Percentiles rank a stretch among this genome's conserved stretches.
phyloP scores from a whole-genome alignment of 1,140 invertebrate genomes.

The Rhysida immarginata region DNA sequence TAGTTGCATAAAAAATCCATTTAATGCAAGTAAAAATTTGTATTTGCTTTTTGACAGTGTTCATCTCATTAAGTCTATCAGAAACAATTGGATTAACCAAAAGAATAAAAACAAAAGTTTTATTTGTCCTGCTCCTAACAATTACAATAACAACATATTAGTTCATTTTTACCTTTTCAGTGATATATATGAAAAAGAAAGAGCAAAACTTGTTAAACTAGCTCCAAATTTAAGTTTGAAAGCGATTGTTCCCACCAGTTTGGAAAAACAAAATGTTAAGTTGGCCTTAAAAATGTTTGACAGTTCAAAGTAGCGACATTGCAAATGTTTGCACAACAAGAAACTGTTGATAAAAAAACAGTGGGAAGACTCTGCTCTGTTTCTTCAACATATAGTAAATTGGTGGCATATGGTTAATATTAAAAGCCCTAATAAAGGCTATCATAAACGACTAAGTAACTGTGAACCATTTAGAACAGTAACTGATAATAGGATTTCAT shows the following conservation, averaged over 20 bases:
- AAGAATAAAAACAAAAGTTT: background rate
- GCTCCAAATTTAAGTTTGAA: background rate
- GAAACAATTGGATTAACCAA: constrained; percentile 10
- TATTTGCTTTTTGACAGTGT: constrained; percentile 2
- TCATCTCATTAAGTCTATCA: constrained; percentile 8
- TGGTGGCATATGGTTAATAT: background rate
- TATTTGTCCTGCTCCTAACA: background rate
- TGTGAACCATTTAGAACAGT: background rate
- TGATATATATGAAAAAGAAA: background rate
- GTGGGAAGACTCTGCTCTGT: background rate
- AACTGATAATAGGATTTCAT: background rate
- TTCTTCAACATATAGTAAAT: background rate
- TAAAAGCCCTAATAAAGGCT: background rate
- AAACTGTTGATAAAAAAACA: background rate
- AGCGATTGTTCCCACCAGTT: background rate
- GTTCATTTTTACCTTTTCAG: background rate
- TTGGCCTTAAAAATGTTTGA: background rate
- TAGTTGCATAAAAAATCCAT: background rate
- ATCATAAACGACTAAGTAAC: background rate
- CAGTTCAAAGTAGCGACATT: background rate
- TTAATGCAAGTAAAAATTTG: background rate
- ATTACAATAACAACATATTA: background rate
- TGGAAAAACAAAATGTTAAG: background rate
- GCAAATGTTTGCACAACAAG: too few relatives aligned
- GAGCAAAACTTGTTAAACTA: background rate